Evolutionary conservation across 2,113 vertebrate species (phyloP).

Genomic region (Hassar affinis): DNA sequence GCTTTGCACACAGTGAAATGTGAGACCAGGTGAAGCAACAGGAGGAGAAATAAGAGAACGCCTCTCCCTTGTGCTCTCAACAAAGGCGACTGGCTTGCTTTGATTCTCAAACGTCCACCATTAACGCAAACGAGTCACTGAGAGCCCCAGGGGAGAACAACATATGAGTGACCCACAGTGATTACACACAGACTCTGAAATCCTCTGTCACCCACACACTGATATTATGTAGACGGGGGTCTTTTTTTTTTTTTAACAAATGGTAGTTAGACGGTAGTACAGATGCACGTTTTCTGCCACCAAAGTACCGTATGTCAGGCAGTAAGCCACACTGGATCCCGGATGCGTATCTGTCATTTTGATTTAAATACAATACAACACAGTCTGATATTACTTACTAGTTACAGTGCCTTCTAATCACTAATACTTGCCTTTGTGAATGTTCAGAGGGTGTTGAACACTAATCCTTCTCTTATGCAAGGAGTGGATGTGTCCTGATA

Average conservation of each 20-base stretch:
- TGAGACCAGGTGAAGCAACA: slow-evolving; percentile 47
- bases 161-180: slow-evolving; percentile 42
- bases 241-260: slow-evolving; percentile 17
- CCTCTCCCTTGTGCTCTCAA: slow-evolving; percentile 32
- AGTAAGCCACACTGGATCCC: background rate
- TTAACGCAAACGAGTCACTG: slow-evolving; percentile 33
- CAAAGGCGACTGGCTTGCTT: slow-evolving; percentile 39
- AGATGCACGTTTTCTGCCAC: slow-evolving; percentile 7
- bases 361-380: slow-evolving; percentile 1
- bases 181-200: slow-evolving; percentile 34
- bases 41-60: slow-evolving; percentile 36
- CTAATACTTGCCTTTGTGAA: background rate
- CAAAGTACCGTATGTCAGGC: background rate
- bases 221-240: background rate
- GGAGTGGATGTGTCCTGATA: background rate
- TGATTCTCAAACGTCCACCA: slow-evolving; percentile 41
- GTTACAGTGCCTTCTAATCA: background rate
- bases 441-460: background rate
- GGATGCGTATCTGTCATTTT: background rate
- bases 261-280: background rate
- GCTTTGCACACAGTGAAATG: slow-evolving; percentile 31
- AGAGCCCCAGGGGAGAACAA: slow-evolving; percentile 36
- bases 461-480: background rate
- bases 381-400: background rate
- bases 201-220: slow-evolving; percentile 18